Base-by-base conservation (phyloP, 1,140 invertebrate species). In the Hyles euphorbiae region DNA sequence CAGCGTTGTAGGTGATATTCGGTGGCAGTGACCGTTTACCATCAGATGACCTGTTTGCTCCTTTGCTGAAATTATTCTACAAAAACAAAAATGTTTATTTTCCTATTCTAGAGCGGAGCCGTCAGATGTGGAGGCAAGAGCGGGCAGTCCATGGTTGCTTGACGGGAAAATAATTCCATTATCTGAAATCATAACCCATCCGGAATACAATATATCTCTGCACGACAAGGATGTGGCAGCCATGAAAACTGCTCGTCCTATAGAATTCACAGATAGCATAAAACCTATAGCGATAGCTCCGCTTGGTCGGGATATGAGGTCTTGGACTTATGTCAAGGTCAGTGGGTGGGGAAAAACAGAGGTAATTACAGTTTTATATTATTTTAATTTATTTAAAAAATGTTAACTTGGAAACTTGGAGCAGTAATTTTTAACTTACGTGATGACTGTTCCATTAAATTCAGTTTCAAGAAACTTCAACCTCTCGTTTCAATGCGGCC, bases 171-270 rank as follows among this genome's bases (percentile, higher is more conserved):
- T 81, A 3, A 74, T 90, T 5, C 83, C 84, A 0, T 86, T 90
- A 22, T 68, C 75, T 0, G 73, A 86, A 61, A 79, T 90, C 3
- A 80, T 60, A 6, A 79, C 81, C 2, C 90, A 91, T 54, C 79
- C 83, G 0, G 67, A 84, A 6, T 93, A 91, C 67, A 73, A 89
- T 34, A 59, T 77, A 22, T 85, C 85, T 3, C 77, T 75, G 0
- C 91, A 91, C 47, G 84, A 91, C 52, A 91, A 92, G 62, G 92
- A 93, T 58, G 90, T 93, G 3, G 91, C 91, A 3, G 70, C 93
- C 8, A 76, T 93, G 61, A 84, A 85, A 56, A 86, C 83, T 0
- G 74, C 54, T 0, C 60, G 79, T 3, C 74, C 79, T 0, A 83
- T 88, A 5, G 46, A 76, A 43, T 88, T 85, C 45, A 70, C 58